phyloP scores from a whole-genome alignment of 2,113 vertebrate species.

The Naja naja region DNA sequence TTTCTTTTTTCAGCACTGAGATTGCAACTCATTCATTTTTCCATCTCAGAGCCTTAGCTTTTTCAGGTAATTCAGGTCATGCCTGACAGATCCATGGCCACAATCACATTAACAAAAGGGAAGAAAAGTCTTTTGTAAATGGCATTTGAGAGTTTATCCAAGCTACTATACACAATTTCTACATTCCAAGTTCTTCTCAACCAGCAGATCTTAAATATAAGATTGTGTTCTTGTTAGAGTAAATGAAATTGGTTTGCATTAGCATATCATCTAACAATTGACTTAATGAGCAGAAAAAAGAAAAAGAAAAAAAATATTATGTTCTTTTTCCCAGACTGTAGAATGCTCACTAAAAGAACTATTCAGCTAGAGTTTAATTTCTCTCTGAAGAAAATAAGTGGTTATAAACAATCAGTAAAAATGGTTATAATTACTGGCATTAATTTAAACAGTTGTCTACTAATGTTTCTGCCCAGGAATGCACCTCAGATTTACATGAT shows the following conservation, averaged over 20 bases:
- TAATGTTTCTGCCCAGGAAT: constrained; percentile 34
- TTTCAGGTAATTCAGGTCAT: background rate
- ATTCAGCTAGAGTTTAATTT: constrained; percentile 56
- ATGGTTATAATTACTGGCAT: constrained; percentile 45
- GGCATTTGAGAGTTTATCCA: background rate
- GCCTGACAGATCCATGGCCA: background rate
- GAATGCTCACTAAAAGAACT: constrained; percentile 46
- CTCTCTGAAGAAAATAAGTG: constrained; percentile 44
- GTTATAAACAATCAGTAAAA: constrained; percentile 48
- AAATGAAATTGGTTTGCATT: constrained; percentile 49
- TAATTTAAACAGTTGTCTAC: constrained; percentile 30
- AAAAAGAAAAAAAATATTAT: constrained; percentile 15
- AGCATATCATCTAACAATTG: constrained; percentile 49
- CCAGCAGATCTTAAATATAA: background rate
- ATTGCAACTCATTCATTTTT: background rate
- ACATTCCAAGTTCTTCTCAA: background rate
- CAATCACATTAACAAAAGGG: background rate
- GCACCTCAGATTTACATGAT: constrained; percentile 24
- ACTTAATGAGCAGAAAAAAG: constrained; percentile 34
- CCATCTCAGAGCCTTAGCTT: background rate
- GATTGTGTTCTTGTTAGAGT: constrained; percentile 17
- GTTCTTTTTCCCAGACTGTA: constrained; percentile 46
- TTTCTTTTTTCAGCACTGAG: background rate
- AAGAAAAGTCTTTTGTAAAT: background rate
- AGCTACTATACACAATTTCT: background rate